These are phyloP conservation scores for Pollimyrus isidori DNA, from an alignment of 2,113 vertebrate species.

Conservation along the genomic window DNA sequence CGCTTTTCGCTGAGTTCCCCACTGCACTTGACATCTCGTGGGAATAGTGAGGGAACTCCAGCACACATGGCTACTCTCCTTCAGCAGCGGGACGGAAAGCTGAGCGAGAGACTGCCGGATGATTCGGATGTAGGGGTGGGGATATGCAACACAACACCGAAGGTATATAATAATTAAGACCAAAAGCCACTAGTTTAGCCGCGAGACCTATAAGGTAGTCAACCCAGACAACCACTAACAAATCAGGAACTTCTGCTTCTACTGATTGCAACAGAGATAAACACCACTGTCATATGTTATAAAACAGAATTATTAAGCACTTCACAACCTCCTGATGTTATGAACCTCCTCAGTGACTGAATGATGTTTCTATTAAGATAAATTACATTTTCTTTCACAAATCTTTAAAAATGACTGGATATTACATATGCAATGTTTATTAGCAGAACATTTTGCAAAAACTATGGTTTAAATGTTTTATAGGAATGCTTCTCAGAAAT, in stretches of 20 bases:
- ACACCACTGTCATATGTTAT: neutral
- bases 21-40: slow-evolving; percentile 29
- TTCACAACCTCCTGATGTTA: neutral
- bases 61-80: neutral
- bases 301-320: neutral
- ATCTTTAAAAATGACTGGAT: neutral
- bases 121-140: neutral
- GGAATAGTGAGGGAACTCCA: slow-evolving; percentile 70
- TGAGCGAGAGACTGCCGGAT: neutral
- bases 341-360: neutral
- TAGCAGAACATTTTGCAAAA: neutral
- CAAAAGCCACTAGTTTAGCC: neutral
- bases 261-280: neutral
- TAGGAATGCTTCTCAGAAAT: neutral
- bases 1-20: neutral
- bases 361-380: neutral
- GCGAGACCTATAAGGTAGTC: neutral
- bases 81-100: neutral
- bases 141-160: neutral
- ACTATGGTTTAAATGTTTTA: neutral
- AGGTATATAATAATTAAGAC: neutral
- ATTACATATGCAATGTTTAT: neutral
- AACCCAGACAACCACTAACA: neutral
- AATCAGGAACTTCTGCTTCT: neutral
- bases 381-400: neutral